A percentile compares a stretch with the other conserved stretches of the same genome.
These are phyloP conservation scores for Drosophila infuscata DNA, from an alignment of 2,888 invertebrate species.

Conservation along the genomic window DNA sequence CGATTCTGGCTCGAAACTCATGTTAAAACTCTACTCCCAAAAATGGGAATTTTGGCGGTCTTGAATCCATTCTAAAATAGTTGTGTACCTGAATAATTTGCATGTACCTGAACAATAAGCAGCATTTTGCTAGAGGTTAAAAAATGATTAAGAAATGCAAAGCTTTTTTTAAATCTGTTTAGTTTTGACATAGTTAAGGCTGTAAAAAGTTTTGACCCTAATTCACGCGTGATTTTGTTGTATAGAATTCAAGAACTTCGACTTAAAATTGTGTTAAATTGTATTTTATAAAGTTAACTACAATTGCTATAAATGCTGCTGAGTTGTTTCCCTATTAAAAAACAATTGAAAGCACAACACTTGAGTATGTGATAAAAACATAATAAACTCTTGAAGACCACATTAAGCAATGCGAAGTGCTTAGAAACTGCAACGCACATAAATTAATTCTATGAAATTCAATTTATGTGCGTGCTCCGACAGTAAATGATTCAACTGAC, in stretches of 20 bases:
- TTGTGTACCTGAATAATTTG: background rate
- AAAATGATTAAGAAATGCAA: background rate
- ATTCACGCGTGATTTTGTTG: background rate
- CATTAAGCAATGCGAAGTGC: constrained; percentile 40
- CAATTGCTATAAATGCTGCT: background rate
- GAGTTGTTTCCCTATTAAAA: background rate
- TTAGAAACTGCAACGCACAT: constrained; percentile 47
- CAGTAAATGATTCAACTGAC: constrained; percentile 18
- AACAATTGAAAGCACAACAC: background rate
- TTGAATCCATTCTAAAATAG: background rate
- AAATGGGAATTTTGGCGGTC: background rate
- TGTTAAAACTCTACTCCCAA: background rate
- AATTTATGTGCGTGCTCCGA: constrained; percentile 53
- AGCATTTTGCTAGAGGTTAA: background rate
- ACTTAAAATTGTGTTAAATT: background rate
- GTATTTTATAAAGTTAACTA: background rate
- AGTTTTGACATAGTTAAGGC: background rate
- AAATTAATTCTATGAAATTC: constrained; percentile 74
- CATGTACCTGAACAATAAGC: background rate
- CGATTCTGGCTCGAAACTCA: background rate
- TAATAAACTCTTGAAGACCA: constrained; percentile 48
- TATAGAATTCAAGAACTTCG: background rate
- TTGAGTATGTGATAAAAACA: background rate
- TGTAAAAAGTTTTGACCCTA: background rate
- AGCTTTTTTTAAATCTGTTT: background rate